A percentile compares a stretch with the other conserved stretches of the same genome.
Evolutionary conservation across 2,113 vertebrate species (phyloP).

Genomic region (human): DNA sequence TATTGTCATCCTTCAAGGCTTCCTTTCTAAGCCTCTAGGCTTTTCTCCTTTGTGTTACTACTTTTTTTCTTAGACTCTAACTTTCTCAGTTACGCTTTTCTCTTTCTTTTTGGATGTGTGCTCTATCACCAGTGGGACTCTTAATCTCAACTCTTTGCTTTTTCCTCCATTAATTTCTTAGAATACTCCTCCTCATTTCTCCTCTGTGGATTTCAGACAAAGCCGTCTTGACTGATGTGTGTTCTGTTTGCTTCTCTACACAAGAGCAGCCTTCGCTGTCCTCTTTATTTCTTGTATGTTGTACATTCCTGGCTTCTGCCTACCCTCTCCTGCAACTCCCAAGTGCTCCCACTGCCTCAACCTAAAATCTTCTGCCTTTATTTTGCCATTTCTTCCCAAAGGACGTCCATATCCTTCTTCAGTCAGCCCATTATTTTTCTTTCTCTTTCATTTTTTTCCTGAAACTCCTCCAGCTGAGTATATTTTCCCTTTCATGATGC

Average conservation of each 20-base stretch:
- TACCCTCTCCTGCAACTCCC: background rate
- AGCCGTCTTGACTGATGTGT: background rate
- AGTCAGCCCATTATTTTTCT: background rate
- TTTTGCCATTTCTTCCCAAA: constrained; percentile 7
- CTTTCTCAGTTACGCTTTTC: background rate
- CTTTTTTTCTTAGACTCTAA: background rate
- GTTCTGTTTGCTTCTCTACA: background rate
- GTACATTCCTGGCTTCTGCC: background rate
- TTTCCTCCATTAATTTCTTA: constrained; percentile 51
- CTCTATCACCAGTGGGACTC: background rate
- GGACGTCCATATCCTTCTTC: background rate
- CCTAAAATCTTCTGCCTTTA: constrained; percentile 5
- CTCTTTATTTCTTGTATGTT: background rate
- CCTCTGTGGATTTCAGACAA: constrained; percentile 35
- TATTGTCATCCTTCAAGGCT: constrained; percentile 12
- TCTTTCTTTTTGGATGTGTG: background rate
- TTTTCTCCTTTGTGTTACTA: background rate
- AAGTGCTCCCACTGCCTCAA: background rate
- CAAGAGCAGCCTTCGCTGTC: background rate
- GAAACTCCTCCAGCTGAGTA: background rate
- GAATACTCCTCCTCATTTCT: background rate
- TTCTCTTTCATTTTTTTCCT: constrained; percentile 28
- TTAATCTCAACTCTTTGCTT: constrained; percentile 22
- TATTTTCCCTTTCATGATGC: constrained; percentile 38
- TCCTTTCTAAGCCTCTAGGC: background rate